phyloP scores from a whole-genome alignment of 1,140 invertebrate genomes.

The Theocolax elegans region DNA sequence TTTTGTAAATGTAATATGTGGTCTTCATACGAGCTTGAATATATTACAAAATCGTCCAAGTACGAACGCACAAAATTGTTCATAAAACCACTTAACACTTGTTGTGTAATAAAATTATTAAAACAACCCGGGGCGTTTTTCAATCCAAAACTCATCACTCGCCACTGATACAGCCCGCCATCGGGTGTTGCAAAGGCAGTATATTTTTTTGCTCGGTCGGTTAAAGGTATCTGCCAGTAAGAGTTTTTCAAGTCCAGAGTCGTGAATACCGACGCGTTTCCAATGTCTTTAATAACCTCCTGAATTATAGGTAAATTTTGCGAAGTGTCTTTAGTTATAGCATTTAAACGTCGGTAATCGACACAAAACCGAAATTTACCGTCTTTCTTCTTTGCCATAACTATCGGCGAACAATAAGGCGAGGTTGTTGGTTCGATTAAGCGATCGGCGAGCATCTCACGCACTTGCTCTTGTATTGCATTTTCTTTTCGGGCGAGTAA shows the following conservation, averaged over 20 bases:
- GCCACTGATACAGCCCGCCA: background rate
- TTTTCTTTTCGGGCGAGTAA: too few relatives aligned
- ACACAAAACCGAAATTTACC: slow-evolving; percentile 63
- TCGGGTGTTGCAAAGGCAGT: background rate
- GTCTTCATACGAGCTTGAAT: slow-evolving; percentile 38
- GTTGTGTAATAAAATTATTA: too few relatives aligned
- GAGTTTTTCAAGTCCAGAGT: too few relatives aligned
- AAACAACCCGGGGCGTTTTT: background rate
- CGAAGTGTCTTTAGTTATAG: background rate
- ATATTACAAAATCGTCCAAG: slow-evolving; percentile 10
- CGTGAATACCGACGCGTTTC: slow-evolving; percentile 44
- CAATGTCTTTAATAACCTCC: slow-evolving; percentile 41
- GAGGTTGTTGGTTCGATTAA: slow-evolving; percentile 60
- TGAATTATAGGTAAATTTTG: background rate
- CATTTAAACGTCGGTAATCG: slow-evolving; percentile 51
- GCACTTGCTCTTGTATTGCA: slow-evolving; percentile 34
- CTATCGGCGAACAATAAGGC: slow-evolving; percentile 63
- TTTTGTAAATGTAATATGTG: slow-evolving; percentile 39
- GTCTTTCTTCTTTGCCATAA: slow-evolving; percentile 68
- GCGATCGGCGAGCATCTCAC: slow-evolving; percentile 51
- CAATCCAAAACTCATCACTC: background rate
- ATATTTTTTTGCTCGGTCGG: background rate
- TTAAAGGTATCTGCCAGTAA: too few relatives aligned
- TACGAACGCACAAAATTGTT: too few relatives aligned
- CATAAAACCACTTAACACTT: background rate